Evolutionary conservation across 2,888 invertebrate species (phyloP), one percentile per base, ranked within the genome.

Genomic region (Osmoderma eremita): DNA sequence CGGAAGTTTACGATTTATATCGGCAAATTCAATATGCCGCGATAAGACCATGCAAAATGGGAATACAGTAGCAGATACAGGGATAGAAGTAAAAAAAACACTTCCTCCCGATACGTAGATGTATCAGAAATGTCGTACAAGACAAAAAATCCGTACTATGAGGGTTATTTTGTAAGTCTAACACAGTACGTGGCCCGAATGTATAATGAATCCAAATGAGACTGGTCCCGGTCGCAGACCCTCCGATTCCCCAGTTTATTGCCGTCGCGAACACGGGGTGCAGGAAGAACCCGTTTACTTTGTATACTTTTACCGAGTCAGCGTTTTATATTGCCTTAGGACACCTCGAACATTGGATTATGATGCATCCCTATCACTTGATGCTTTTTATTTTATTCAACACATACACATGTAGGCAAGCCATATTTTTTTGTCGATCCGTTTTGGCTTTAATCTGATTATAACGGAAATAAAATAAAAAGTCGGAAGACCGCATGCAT

Each of bases 81-180:
- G 20, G 10, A 61, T 41, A 22, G 53, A 39, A 50, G 38, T 8
- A 41, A 45, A 50, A 65, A 68, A 63, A 70, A 67, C 67, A 68
- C 69, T 65, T 54, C 64, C 67, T 66, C 65, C 68, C 68, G 65
- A 68, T 65, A 30, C 10, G 8, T 6, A 69, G 53, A 68, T 68
- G 67, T 62, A 30, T 62, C 62, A 67, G 67, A 68, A 64, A 69
- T 65, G 69, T 69, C 67, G 68, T 69, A 69, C 67, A 65, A 42
- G 67, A 69, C 65, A 69, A 67, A 71, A 68, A 69, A 69, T 70
- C 69, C 65, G 68, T 66, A 71, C 72, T 68, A 68, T 69, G 65
- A 69, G 41, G 69, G 71, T 69, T 72, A 71, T 71, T 72, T 72
- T 72, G 71, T 72, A 72, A 70, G 70, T 71, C 71, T 71, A 72